Percentiles rank a stretch among this genome's conserved stretches.
Evolutionary conservation across 2,797 vertebrate species (phyloP).

Genomic region (Eutrigla gurnardus): DNA sequence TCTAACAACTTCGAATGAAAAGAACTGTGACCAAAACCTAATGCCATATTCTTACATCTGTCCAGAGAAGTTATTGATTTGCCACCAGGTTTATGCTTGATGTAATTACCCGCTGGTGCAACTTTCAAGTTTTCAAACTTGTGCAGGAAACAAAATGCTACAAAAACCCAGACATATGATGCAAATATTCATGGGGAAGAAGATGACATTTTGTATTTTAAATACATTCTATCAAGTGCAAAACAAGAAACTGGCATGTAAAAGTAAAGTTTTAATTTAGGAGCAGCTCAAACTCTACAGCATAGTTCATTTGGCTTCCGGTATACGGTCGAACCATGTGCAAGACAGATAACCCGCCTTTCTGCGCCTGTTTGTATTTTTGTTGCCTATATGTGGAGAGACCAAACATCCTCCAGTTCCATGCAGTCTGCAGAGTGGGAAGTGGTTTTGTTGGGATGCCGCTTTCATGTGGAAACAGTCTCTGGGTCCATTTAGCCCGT

Average conservation of each 20-base stretch:
- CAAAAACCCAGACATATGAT: slow-evolving; percentile 5
- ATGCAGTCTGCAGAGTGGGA: slow-evolving; percentile 60
- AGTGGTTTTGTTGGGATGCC: slow-evolving; percentile 63
- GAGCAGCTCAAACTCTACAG: slow-evolving; percentile 35
- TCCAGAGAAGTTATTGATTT: slow-evolving; percentile 50
- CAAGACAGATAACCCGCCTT: slow-evolving; percentile 67
- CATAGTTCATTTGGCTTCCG: slow-evolving; percentile 41
- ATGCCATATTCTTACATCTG: slow-evolving; percentile 39
- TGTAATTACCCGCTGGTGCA: slow-evolving; percentile 39
- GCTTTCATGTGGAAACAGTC: slow-evolving; percentile 80
- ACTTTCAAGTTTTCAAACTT: slow-evolving; percentile 23
- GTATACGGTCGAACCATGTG: slow-evolving; percentile 64
- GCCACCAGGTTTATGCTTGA: slow-evolving; percentile 40
- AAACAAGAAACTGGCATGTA: neutral
- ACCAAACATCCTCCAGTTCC: slow-evolving; percentile 64
- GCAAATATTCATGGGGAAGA: slow-evolving; percentile 17
- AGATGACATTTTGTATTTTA: slow-evolving; percentile 16
- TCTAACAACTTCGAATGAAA: slow-evolving; percentile 62
- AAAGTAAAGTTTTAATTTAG: slow-evolving; percentile 8
- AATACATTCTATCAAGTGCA: slow-evolving; percentile 9
- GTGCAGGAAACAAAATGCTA: slow-evolving; percentile 7
- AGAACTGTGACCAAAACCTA: slow-evolving; percentile 58
- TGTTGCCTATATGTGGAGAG: slow-evolving; percentile 66
- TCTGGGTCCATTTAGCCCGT: slow-evolving; percentile 69
- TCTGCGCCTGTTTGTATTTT: slow-evolving; percentile 69